Evolutionary conservation across 2,888 invertebrate genomes (phyloP).

Genomic region (Pinctada fucata): DNA sequence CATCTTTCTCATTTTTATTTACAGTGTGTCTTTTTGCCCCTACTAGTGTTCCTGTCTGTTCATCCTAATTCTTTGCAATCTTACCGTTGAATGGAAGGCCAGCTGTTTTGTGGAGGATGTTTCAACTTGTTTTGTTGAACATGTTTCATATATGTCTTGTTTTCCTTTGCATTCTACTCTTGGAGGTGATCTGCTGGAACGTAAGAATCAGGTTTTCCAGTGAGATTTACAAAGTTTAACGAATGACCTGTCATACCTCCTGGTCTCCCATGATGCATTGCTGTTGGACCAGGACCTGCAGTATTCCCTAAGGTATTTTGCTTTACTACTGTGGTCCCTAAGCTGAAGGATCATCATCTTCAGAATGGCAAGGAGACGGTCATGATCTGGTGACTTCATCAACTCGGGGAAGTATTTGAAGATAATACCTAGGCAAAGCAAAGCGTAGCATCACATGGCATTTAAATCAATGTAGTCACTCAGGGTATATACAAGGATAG

Average conservation of each 20-base stretch:
- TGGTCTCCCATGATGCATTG: constrained; percentile 17
- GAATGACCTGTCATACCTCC: constrained; percentile 21
- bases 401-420: not conserved
- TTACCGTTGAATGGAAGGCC: constrained; percentile 8
- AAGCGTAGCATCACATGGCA: no score
- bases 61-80: constrained; percentile 3
- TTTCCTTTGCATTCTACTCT: constrained; percentile 24
- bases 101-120: constrained; percentile 16
- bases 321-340: constrained; percentile 6
- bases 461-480: no score
- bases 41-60: constrained; percentile 4
- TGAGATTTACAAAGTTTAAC: constrained; percentile 22
- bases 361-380: not conserved
- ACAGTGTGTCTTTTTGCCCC: constrained; percentile 17
- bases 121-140: constrained; percentile 17
- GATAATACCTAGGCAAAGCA: no score
- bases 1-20: not conserved
- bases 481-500: no score
- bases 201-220: constrained; percentile 14
- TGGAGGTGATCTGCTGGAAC: constrained; percentile 31
- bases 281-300: constrained; percentile 20
- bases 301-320: constrained; percentile 18
- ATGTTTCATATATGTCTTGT: constrained; percentile 22
- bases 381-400: not conserved
- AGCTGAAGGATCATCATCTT: constrained; percentile 26